phyloP scores from a whole-genome alignment of 2,888 invertebrate species.

The Chrysolina haemoptera region DNA sequence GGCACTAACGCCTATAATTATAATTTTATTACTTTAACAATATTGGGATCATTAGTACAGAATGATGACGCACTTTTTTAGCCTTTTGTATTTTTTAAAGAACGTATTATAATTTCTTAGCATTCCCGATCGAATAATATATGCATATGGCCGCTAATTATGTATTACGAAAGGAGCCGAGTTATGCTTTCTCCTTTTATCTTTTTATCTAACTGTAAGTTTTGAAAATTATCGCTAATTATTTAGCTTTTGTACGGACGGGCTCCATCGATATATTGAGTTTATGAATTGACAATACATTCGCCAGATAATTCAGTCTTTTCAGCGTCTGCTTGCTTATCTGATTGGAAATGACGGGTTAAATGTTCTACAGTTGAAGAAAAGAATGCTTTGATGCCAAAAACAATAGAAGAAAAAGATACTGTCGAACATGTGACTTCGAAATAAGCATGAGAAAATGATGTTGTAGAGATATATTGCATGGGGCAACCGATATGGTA shows the following conservation, averaged over 20 bases:
- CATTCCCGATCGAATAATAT: slow-evolving; percentile 41
- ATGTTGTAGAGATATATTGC: neutral
- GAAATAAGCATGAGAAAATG: slow-evolving; percentile 2
- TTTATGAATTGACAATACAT: slow-evolving; percentile 30
- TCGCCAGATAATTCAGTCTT: neutral
- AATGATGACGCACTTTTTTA: slow-evolving; percentile 49
- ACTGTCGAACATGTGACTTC: neutral
- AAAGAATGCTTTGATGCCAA: slow-evolving; percentile 11
- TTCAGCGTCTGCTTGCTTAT: slow-evolving; percentile 9
- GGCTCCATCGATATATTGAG: slow-evolving; percentile 11
- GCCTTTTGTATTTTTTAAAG: slow-evolving; percentile 48
- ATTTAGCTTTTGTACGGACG: slow-evolving; percentile 24
- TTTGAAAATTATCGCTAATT: slow-evolving; percentile 37
- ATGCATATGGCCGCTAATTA: slow-evolving; percentile 49
- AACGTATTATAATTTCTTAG: slow-evolving; percentile 46
- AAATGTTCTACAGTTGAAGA: slow-evolving; percentile 8
- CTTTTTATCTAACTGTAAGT: slow-evolving; percentile 40
- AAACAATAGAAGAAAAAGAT: slow-evolving; percentile 16
- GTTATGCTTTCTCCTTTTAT: slow-evolving; percentile 37
- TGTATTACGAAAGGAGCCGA: slow-evolving; percentile 43
- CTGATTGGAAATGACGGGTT: slow-evolving; percentile 20
- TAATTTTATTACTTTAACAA: slow-evolving; percentile 52
- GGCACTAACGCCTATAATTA: slow-evolving; percentile 50
- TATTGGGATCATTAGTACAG: slow-evolving; percentile 50
- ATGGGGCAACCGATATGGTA: neutral